phyloP scores from a whole-genome alignment of 2,888 invertebrate species.

The Ectemnius cavifrons region DNA sequence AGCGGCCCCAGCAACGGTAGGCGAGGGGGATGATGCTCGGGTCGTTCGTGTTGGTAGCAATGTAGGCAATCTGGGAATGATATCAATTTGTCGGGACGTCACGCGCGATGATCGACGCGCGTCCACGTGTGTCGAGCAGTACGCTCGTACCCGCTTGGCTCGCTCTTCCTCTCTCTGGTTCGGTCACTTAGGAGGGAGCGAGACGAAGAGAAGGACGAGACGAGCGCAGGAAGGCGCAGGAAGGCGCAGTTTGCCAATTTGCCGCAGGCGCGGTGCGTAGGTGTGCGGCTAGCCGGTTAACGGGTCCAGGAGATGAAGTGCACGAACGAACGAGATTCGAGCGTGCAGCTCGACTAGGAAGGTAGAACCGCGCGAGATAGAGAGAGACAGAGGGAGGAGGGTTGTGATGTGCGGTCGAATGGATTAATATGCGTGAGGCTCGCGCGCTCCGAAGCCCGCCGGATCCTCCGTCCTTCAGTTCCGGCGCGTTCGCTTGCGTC shows the following conservation, averaged over 20 bases:
- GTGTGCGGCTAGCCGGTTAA: slow-evolving; percentile 51
- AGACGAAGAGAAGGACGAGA: background rate
- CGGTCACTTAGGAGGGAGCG: background rate
- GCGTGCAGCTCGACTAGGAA: slow-evolving; percentile 3
- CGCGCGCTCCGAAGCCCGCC: slow-evolving; percentile 56
- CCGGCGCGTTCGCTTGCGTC: slow-evolving; percentile 13
- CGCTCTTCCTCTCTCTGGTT: too few species aligned
- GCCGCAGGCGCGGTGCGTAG: slow-evolving; percentile 71
- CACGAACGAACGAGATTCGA: slow-evolving; percentile 21
- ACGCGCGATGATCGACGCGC: slow-evolving; percentile 46
- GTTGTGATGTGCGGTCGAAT: slow-evolving; percentile 75
- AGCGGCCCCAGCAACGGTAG: too few species aligned
- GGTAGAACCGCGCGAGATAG: background rate
- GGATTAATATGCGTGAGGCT: slow-evolving; percentile 76
- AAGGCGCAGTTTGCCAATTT: slow-evolving; percentile 71
- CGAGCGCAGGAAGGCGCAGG: slow-evolving; percentile 30
- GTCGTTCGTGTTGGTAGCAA: background rate
- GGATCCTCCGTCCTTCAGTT: slow-evolving; percentile 56
- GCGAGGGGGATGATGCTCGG: too few species aligned
- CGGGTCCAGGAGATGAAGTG: slow-evolving; percentile 58
- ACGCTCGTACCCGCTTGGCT: background rate
- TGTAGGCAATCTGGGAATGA: slow-evolving; percentile 5
- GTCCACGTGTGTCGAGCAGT: slow-evolving; percentile 41
- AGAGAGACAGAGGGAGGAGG: slow-evolving; percentile 69
- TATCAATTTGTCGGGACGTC: slow-evolving; percentile 27